These are phyloP conservation scores for Drosophila nasuta DNA, from an alignment of 1,140 invertebrate species.

Conservation along the genomic window DNA sequence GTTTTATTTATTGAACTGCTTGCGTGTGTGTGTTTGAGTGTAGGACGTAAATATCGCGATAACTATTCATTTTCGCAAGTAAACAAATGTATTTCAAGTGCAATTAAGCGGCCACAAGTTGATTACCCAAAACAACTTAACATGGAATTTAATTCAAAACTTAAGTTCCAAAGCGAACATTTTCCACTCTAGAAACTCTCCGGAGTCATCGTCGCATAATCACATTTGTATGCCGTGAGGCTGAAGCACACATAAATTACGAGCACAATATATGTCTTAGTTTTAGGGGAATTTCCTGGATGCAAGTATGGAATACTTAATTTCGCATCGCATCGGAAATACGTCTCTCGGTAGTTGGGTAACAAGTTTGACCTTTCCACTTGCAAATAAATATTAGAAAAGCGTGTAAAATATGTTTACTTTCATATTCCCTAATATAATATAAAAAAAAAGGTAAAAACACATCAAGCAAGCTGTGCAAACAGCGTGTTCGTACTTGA, in stretches of 20 bases:
- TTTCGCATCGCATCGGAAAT: neutral
- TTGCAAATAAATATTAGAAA: slow-evolving; percentile 2
- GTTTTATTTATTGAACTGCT: slow-evolving; percentile 71
- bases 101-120: slow-evolving; percentile 34
- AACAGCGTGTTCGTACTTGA: slow-evolving; percentile 12
- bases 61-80: slow-evolving; percentile 48
- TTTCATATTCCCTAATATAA: neutral
- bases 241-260: slow-evolving; percentile 8
- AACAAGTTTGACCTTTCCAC: neutral
- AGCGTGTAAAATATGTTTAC: slow-evolving; percentile 1
- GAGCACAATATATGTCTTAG: neutral
- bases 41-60: slow-evolving; percentile 37
- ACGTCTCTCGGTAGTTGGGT: neutral
- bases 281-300: slow-evolving; percentile 9
- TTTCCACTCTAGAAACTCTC: neutral
- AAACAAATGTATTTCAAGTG: slow-evolving; percentile 42
- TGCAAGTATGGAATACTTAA: slow-evolving; percentile 4
- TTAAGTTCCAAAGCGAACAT: too few relatives aligned
- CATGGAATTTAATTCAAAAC: slow-evolving; percentile 5
- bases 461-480: neutral
- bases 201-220: neutral
- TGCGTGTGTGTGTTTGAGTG: slow-evolving; percentile 15
- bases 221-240: slow-evolving; percentile 12
- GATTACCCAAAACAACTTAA: slow-evolving; percentile 14
- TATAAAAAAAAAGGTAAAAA: too few relatives aligned